These are phyloP conservation scores for Myotis yumanensis DNA, from an alignment of 2,113 vertebrate species.

Conservation along the genomic window DNA sequence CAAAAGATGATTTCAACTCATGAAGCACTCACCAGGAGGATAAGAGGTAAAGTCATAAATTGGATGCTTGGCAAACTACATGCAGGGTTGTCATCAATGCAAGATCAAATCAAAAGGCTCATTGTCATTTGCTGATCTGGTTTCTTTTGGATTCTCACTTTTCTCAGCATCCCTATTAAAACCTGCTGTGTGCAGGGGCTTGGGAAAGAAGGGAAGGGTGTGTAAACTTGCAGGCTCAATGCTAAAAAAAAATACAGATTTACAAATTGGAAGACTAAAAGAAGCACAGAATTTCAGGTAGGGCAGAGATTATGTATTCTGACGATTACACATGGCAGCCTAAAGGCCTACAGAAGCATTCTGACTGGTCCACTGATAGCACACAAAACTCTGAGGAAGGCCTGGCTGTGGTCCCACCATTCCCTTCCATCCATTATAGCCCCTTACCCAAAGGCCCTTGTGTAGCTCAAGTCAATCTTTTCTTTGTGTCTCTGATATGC, in stretches of 20 bases:
- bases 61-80: neutral
- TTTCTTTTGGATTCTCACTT: conserved; percentile 24
- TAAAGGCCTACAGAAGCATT: neutral
- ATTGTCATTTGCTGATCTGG: neutral
- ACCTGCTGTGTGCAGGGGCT: neutral
- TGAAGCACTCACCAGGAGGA: neutral
- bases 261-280: neutral
- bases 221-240: neutral
- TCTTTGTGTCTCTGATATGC: neutral
- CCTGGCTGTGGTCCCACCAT: neutral
- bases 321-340: neutral
- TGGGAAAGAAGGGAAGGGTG: neutral
- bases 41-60: conserved; percentile 2
- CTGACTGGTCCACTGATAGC: neutral
- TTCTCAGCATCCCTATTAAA: neutral
- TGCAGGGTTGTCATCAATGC: neutral
- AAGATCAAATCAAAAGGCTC: conserved; percentile 30
- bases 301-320: neutral
- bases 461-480: neutral
- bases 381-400: neutral
- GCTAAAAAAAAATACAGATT: neutral
- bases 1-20: neutral
- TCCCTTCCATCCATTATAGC: neutral
- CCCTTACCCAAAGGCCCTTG: neutral
- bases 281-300: neutral